A percentile compares a stretch with the other conserved stretches of the same genome.
phyloP scores from a whole-genome alignment of 1,140 invertebrate species.

The Drosophila orena region DNA sequence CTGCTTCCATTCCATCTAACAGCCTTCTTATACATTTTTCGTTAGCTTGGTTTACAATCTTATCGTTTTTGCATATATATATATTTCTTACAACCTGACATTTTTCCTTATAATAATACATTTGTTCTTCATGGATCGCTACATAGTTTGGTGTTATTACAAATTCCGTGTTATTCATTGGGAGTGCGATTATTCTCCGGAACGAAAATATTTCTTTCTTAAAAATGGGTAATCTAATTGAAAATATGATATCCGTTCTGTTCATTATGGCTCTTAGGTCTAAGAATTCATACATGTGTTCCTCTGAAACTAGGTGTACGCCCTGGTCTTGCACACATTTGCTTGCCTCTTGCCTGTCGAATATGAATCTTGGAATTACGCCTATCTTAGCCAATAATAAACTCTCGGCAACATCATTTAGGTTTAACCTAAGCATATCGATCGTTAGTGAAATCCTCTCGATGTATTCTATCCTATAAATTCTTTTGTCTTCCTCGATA shows the following conservation, averaged over 20 bases:
- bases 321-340: too few relatives aligned
- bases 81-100: background rate
- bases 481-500: slow-evolving; percentile 5
- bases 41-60: background rate
- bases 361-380: too few relatives aligned
- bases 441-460: slow-evolving; percentile 11
- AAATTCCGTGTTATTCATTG: background rate
- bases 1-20: background rate
- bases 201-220: too few relatives aligned
- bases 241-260: too few relatives aligned
- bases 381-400: too few relatives aligned
- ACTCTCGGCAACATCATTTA: too few relatives aligned
- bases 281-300: too few relatives aligned
- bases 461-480: slow-evolving; percentile 5
- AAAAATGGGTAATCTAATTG: too few relatives aligned
- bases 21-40: background rate
- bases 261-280: too few relatives aligned
- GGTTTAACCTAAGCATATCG: background rate
- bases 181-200: too few relatives aligned
- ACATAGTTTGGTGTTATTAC: background rate
- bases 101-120: background rate
- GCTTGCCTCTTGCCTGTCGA: too few relatives aligned
- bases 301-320: too few relatives aligned
- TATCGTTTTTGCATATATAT: background rate
- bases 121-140: background rate